These are phyloP conservation scores for Porites evermanni DNA, from an alignment of 92 coral and sea anemone species.

Conservation along the genomic window DNA sequence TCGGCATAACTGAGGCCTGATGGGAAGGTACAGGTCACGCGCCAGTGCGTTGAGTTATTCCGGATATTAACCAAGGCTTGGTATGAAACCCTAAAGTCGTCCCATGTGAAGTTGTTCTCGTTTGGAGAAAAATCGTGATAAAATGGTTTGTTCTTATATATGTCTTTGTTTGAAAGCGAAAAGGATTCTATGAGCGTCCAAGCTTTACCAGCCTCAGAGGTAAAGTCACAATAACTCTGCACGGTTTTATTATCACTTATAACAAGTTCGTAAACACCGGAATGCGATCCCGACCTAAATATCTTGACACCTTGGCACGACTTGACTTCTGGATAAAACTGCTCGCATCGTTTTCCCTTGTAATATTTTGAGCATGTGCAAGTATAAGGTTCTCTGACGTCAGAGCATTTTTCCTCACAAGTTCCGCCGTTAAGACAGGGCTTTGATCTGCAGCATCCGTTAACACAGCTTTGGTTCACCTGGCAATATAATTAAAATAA, in stretches of 20 bases:
- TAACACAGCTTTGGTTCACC: constrained; percentile 34
- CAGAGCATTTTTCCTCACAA: constrained; percentile 56
- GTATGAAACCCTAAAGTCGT: constrained; percentile 38
- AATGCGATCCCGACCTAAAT: not conserved
- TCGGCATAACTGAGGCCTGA: constrained; percentile 38
- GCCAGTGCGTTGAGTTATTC: constrained; percentile 54
- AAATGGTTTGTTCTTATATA: constrained; percentile 34
- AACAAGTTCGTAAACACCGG: constrained; percentile 51
- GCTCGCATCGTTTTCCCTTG: constrained; percentile 55
- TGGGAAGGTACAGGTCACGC: constrained; percentile 55
- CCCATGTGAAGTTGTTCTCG: constrained; percentile 52
- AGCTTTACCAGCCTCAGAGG: constrained; percentile 43
- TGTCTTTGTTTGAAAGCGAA: constrained; percentile 43
- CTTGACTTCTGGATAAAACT: constrained; percentile 5
- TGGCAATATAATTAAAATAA: not conserved
- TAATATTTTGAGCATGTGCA: constrained; percentile 54
- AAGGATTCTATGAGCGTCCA: constrained; percentile 74
- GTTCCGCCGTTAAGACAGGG: constrained; percentile 64
- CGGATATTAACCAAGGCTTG: constrained; percentile 25
- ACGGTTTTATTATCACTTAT: constrained; percentile 16
- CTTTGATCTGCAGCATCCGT: constrained; percentile 53
- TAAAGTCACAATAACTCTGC: constrained; percentile 53
- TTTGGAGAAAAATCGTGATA: constrained; percentile 32
- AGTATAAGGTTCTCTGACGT: constrained; percentile 45
- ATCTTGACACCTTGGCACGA: constrained; percentile 39